Conservation (phyloP, 1,140 invertebrate genomes). For the Orchesella cincta region DNA sequence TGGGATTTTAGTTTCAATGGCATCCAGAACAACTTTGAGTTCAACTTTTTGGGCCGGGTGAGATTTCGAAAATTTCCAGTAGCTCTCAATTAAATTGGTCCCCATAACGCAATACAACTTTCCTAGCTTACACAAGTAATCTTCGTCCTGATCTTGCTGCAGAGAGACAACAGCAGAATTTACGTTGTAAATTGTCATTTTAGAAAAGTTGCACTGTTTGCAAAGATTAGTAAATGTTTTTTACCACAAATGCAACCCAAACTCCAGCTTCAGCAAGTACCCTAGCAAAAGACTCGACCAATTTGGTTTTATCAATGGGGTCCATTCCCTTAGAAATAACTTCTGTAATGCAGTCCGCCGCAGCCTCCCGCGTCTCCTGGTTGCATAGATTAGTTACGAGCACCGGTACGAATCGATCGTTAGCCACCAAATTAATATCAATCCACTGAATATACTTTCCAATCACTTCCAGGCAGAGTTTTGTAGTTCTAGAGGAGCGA, state of each 20-base stretch:
- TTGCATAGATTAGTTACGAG: slow-evolving; percentile 58
- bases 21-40: slow-evolving; percentile 54
- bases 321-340: slow-evolving; percentile 66
- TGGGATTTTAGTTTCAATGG: slow-evolving; percentile 60
- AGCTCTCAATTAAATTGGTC: slow-evolving; percentile 56
- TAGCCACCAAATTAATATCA: slow-evolving; percentile 64
- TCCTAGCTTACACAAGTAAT: slow-evolving; percentile 61
- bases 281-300: slow-evolving; percentile 62
- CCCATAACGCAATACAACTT: slow-evolving; percentile 63
- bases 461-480: slow-evolving; percentile 62
- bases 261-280: slow-evolving; percentile 56
- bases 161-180: slow-evolving; percentile 26
- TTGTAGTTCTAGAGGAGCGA: slow-evolving; percentile 57
- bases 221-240: not conserved
- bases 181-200: no score
- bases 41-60: slow-evolving; percentile 44
- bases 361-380: slow-evolving; percentile 57
- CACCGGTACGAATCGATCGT: slow-evolving; percentile 62
- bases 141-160: slow-evolving; percentile 44
- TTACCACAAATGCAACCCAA: slow-evolving; percentile 33
- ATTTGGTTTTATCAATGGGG: slow-evolving; percentile 60
- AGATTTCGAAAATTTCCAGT: slow-evolving; percentile 41
- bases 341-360: slow-evolving; percentile 63
- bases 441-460: slow-evolving; percentile 66
- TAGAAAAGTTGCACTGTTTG: not conserved